A percentile compares a stretch with the other conserved stretches of the same genome.
phyloP scores from a whole-genome alignment of 1,140 invertebrate genomes.

The Brachionus asplanchnoidis region DNA sequence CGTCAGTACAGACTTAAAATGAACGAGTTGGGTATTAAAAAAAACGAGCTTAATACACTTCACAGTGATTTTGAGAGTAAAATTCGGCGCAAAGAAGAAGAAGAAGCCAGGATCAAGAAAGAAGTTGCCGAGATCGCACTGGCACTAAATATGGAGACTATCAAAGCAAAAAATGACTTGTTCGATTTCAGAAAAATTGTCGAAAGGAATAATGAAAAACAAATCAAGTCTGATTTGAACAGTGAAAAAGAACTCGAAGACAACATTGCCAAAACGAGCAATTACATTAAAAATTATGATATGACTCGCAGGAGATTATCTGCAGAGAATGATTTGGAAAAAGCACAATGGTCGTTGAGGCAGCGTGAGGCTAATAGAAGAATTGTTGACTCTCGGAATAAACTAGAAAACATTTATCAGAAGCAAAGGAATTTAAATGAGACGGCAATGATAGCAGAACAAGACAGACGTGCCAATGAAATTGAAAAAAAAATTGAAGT shows the following conservation, averaged over 20 bases:
- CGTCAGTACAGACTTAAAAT: constrained; percentile 49
- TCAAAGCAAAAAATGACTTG: constrained; percentile 48
- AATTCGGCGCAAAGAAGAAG: constrained; percentile 53
- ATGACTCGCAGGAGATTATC: constrained; percentile 50
- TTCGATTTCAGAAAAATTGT: constrained; percentile 44
- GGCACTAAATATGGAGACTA: constrained; percentile 51
- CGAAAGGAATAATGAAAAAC: constrained; percentile 43
- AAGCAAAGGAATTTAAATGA: constrained; percentile 51
- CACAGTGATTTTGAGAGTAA: constrained; percentile 52
- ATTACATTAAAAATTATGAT: constrained; percentile 51
- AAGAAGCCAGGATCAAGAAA: constrained; percentile 49
- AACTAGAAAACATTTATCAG: constrained; percentile 49
- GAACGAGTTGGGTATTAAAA: constrained; percentile 51
- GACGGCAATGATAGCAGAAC: constrained; percentile 49
- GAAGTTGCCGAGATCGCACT: constrained; percentile 52
- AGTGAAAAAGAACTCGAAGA: constrained; percentile 44
- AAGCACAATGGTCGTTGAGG: constrained; percentile 51
- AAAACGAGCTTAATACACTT: constrained; percentile 48
- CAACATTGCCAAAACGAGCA: constrained; percentile 49
- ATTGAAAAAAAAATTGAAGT: constrained; percentile 51
- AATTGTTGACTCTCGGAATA: constrained; percentile 50
- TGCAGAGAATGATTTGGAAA: constrained; percentile 49
- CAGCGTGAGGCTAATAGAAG: constrained; percentile 48
- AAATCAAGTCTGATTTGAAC: constrained; percentile 46
- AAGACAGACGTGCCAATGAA: constrained; percentile 51